Evolutionary conservation across 2,888 invertebrate genomes (phyloP), one percentile per base, ranked within the genome.

Genomic region (Hypomecis punctinalis): DNA sequence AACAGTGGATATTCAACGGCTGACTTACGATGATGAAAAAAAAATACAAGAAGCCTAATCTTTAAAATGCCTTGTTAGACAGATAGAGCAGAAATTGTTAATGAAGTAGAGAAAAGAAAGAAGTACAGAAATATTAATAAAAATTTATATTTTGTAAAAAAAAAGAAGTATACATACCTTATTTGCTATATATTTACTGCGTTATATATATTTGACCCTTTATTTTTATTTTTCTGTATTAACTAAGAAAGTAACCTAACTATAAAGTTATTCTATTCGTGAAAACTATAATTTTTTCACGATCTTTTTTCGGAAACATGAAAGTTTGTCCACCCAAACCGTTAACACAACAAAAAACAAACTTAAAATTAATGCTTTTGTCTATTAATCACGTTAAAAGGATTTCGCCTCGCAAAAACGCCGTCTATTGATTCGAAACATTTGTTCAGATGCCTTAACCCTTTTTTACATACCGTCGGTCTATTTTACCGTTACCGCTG

Each of bases 311-410:
- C 80, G 82, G 82, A 58, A 53, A 76, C 71, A 70, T 78, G 68
- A 80, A 82, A 80, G 78, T 61, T 23, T 40, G 13, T 54, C 47
- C 52, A 64, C 60, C 51, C 51, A 47, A 57, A 59, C 81, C 81
- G 80, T 82, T 82, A 81, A 59, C 64, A 66, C 61, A 70, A 78
- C 76, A 85, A 85, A 90, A 82, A 87, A 81, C 69, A 46, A 70
- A 52, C 51, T 70, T 71, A 85, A 87, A 83, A 83, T 88, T 86
- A 85, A 89, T 83, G 61, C 87, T 76, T 84, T 90, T 90, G 88
- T 89, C 76, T 83, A 86, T 88, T 88, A 90, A 90, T 91, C 85
- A 88, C 85, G 80, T 81, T 87, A 89, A 89, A 89, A 80, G 86
- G 86, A 86, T 87, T 88, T 83, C 67, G 68, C 75, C 69, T 79